These are phyloP conservation scores for Coilia nasus DNA, from an alignment of 2,797 vertebrate genomes.

Conservation along the genomic window DNA sequence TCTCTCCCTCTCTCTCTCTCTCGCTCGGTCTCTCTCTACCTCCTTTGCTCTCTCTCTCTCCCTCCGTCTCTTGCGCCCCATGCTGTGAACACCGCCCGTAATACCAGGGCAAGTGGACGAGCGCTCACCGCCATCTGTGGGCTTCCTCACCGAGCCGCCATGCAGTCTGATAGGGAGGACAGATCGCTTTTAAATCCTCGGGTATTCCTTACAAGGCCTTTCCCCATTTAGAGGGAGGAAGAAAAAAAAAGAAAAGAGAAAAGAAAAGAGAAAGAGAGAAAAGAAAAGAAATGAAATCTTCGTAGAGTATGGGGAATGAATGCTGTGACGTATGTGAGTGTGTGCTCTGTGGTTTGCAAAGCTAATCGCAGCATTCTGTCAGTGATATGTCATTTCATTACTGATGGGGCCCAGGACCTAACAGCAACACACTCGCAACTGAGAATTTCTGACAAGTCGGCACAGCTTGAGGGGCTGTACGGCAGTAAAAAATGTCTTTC, in stretches of 20 bases:
- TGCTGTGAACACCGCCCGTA: slow-evolving; percentile 2
- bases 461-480: not conserved
- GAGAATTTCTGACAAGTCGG: not conserved
- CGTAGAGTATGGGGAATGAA: slow-evolving; percentile 31
- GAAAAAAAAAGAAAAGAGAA: not conserved
- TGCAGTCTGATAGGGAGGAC: slow-evolving; percentile 45
- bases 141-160: slow-evolving; percentile 27
- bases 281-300: slow-evolving; percentile 37
- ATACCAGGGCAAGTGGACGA: slow-evolving; percentile 1
- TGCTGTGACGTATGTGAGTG: slow-evolving; percentile 9
- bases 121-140: not conserved
- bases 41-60: not conserved
- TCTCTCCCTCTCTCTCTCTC: not conserved
- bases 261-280: too few species aligned
- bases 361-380: slow-evolving; percentile 72
- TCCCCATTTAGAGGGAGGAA: slow-evolving; percentile 48
- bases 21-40: not conserved
- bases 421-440: slow-evolving; percentile 24
- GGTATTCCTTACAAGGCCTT: slow-evolving; percentile 50
- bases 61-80: not conserved
- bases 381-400: slow-evolving; percentile 74
- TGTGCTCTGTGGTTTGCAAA: slow-evolving; percentile 61
- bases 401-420: slow-evolving; percentile 59
- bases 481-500: not conserved
- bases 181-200: slow-evolving; percentile 44